A percentile compares a stretch with the other conserved stretches of the same genome.
Evolutionary conservation across 2,888 invertebrate genomes (phyloP).

Genomic region (Ophonus ardosiacus): DNA sequence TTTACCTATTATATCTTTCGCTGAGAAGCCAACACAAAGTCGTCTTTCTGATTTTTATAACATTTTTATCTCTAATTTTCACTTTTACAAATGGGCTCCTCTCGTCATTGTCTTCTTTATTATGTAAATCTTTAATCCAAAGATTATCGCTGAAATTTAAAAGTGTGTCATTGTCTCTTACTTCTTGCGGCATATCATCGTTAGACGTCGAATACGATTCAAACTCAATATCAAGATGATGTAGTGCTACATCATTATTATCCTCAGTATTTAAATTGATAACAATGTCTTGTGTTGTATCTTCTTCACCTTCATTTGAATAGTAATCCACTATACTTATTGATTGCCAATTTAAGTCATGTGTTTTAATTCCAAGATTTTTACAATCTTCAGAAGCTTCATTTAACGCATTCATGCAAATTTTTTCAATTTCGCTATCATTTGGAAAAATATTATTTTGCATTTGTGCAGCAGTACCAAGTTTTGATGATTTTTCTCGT

Average conservation of each 20-base stretch:
- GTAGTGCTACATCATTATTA: background rate
- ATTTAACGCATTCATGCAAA: background rate
- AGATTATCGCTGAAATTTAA: background rate
- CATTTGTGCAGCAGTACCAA: background rate
- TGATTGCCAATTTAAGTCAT: background rate
- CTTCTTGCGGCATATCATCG: background rate
- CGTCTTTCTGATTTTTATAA: background rate
- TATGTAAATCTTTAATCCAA: constrained; percentile 1
- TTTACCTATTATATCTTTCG: background rate
- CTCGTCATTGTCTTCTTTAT: background rate
- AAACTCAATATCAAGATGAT: background rate
- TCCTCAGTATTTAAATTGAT: background rate
- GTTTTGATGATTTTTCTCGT: background rate
- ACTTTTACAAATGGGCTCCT: background rate
- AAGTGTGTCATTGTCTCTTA: background rate
- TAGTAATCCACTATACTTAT: background rate
- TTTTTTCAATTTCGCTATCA: constrained; percentile 3
- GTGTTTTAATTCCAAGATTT: constrained; percentile 2
- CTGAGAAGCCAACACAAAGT: constrained; percentile 1
- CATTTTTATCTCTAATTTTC: background rate
- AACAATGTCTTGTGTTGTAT: background rate
- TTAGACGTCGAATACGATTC: background rate
- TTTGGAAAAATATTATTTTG: background rate
- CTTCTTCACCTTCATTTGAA: background rate
- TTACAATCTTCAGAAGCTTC: background rate